Conservation (phyloP, 1,140 invertebrate species). For the Pentalonia nigronervosa region DNA sequence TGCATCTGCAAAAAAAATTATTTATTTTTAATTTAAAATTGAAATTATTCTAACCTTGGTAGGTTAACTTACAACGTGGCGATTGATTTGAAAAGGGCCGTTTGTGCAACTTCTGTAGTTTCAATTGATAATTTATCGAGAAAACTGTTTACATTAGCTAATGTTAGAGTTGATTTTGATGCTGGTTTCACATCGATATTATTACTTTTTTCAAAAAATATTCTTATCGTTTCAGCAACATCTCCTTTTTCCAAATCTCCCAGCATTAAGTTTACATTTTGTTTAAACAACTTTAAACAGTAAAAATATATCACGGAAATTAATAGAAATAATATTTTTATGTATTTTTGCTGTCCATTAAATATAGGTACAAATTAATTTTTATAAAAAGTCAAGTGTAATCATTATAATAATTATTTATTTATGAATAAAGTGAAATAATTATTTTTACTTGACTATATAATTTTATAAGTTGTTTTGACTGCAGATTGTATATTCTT, state of each 20-base stretch:
- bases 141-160: slow-evolving; percentile 77
- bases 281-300: slow-evolving; percentile 71
- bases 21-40: neutral
- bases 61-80: slow-evolving; percentile 62
- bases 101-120: slow-evolving; percentile 36
- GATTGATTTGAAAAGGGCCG: slow-evolving; percentile 32
- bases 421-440: neutral
- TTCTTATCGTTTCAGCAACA: slow-evolving; percentile 83
- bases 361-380: neutral
- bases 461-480: slow-evolving; percentile 88
- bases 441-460: slow-evolving; percentile 74
- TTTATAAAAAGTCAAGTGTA: neutral
- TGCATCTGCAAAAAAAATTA: slow-evolving; percentile 70
- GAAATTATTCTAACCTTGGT: neutral
- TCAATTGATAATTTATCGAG: slow-evolving; percentile 31
- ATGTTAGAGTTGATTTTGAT: slow-evolving; percentile 74
- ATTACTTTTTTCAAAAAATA: slow-evolving; percentile 78
- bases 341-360: neutral
- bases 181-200: slow-evolving; percentile 67
- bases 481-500: slow-evolving; percentile 89
- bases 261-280: slow-evolving; percentile 81
- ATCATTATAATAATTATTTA: neutral
- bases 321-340: neutral
- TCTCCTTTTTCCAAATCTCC: slow-evolving; percentile 88
- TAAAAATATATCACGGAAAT: neutral